Percentiles rank a stretch among this genome's conserved stretches.
These are phyloP conservation scores for Falco cherrug DNA, from an alignment of 2,797 vertebrate genomes.

Conservation along the genomic window DNA sequence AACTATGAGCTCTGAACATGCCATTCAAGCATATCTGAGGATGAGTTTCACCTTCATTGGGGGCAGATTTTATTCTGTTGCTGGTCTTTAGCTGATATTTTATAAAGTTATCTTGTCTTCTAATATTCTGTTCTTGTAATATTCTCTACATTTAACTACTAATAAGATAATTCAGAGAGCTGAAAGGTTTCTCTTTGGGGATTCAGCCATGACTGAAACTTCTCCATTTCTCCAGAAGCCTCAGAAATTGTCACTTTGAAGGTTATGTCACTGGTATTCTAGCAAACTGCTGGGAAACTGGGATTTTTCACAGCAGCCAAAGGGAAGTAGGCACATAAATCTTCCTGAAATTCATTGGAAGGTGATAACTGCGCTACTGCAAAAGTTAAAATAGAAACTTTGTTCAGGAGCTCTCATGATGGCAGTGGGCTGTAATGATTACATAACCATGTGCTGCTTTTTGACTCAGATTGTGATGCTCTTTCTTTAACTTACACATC, in stretches of 20 bases:
- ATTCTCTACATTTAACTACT: background rate
- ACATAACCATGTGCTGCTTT: background rate
- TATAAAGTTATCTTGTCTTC: background rate
- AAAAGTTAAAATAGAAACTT: background rate
- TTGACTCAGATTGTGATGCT: background rate
- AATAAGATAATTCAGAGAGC: background rate
- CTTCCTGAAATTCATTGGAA: slow-evolving; percentile 25
- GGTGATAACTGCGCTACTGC: background rate
- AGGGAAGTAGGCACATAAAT: background rate
- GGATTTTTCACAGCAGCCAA: background rate
- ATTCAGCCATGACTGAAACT: background rate
- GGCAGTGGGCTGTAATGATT: background rate
- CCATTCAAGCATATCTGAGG: rapidly evolving
- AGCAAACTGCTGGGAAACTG: background rate
- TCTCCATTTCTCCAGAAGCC: background rate
- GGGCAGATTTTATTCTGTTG: background rate
- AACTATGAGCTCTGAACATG: background rate
- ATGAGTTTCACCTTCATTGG: background rate
- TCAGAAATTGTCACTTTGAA: background rate
- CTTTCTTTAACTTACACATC: background rate
- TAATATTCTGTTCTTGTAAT: background rate
- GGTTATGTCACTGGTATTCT: background rate
- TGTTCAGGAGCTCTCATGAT: background rate
- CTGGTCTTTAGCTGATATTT: background rate
- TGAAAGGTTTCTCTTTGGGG: background rate